Conservation (phyloP, 1,140 invertebrate species). For the Drosophila nasuta region DNA sequence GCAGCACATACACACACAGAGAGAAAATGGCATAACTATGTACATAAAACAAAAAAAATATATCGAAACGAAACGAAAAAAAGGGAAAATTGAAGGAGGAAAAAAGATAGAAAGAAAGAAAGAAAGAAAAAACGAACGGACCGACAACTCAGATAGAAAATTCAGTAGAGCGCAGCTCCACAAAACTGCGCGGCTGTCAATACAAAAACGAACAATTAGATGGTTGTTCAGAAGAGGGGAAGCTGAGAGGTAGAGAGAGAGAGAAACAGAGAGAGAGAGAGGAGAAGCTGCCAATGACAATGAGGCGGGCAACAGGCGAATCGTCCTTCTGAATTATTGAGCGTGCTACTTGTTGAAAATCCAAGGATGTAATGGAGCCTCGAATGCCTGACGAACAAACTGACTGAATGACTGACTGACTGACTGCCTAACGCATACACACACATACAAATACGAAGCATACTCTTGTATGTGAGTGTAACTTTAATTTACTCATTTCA, state of each 20-base stretch:
- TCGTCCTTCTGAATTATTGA: slow-evolving; percentile 79
- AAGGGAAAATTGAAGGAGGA: slow-evolving; percentile 18
- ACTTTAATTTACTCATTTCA: slow-evolving; percentile 78
- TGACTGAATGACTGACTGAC: too few species aligned
- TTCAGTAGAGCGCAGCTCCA: slow-evolving; percentile 71
- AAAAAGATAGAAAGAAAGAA: slow-evolving; percentile 40
- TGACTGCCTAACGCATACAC: background rate
- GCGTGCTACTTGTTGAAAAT: slow-evolving; percentile 72
- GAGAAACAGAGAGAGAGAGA: too few species aligned
- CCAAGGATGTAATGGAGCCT: slow-evolving; percentile 62
- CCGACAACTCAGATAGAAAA: slow-evolving; percentile 65
- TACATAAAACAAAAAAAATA: slow-evolving; percentile 49
- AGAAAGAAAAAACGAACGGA: background rate
- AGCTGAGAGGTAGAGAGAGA: background rate
- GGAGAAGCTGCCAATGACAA: slow-evolving; percentile 62
- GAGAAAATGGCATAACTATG: slow-evolving; percentile 38
- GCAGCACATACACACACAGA: slow-evolving; percentile 35
- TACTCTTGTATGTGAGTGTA: slow-evolving; percentile 14
- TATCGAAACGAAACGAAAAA: slow-evolving; percentile 39
- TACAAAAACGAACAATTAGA: slow-evolving; percentile 77
- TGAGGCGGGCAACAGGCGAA: slow-evolving; percentile 58
- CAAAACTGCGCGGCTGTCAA: slow-evolving; percentile 76
- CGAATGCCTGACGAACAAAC: background rate
- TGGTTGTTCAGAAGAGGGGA: slow-evolving; percentile 3
- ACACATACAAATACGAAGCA: background rate